Evolutionary conservation across 2,113 vertebrate species (phyloP).

Genomic region (Sceloporus tristichus): DNA sequence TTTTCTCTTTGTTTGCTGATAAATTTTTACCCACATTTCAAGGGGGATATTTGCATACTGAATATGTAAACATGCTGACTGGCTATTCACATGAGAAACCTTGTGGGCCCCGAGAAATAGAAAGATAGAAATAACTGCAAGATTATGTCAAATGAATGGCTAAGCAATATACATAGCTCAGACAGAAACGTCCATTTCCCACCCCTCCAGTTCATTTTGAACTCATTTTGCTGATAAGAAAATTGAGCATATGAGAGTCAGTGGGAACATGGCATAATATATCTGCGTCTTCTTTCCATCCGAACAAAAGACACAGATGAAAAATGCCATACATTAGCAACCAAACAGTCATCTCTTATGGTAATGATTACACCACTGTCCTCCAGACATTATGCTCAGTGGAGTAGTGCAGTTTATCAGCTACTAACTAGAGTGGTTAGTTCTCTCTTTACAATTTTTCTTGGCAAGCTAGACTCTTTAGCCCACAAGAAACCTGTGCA

Average conservation of each 20-base stretch:
- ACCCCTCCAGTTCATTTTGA: slow-evolving; percentile 45
- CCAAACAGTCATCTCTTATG: slow-evolving; percentile 55
- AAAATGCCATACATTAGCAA: slow-evolving; percentile 52
- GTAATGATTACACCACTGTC: slow-evolving; percentile 47
- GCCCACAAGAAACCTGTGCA: slow-evolving; percentile 7
- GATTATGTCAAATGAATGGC: slow-evolving; percentile 48
- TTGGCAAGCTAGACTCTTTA: background rate
- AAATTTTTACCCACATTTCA: slow-evolving; percentile 57
- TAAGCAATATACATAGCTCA: slow-evolving; percentile 35
- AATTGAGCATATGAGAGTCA: slow-evolving; percentile 37
- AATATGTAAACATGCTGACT: slow-evolving; percentile 49
- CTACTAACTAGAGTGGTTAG: background rate
- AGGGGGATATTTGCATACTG: slow-evolving; percentile 51
- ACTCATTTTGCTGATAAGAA: slow-evolving; percentile 59
- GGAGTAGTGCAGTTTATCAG: slow-evolving; percentile 6
- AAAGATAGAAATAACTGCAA: background rate
- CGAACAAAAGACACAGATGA: slow-evolving; percentile 43
- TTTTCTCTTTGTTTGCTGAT: slow-evolving; percentile 65
- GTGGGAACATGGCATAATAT: slow-evolving; percentile 27
- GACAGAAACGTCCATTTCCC: slow-evolving; percentile 20
- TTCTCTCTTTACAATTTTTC: background rate
- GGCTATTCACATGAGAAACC: slow-evolving; percentile 48
- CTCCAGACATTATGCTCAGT: background rate
- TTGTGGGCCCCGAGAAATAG: slow-evolving; percentile 10
- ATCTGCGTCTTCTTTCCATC: slow-evolving; percentile 60